Evolutionary conservation across 35 echinoderm and acorn worm genomes (phyloP), one percentile per base, ranked within the genome.

Genomic region (Anneissia japonica): DNA sequence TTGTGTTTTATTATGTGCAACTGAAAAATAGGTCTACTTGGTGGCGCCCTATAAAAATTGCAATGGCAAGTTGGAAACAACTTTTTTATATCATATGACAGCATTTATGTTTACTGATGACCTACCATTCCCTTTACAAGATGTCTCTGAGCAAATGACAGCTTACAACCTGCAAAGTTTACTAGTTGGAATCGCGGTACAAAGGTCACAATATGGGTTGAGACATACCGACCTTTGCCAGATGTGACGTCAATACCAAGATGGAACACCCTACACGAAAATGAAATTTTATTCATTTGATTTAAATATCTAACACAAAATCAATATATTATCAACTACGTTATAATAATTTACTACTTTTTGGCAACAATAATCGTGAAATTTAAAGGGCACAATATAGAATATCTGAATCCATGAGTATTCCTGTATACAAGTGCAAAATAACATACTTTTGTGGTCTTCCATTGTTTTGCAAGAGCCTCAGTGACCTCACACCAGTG

Each of bases 111-210:
- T 84, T 26, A 84, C 29, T 72, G 1, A 38, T 86, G n/a, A 30
- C 88, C 86, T 46, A 99, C 96, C 77, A 38, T 78, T 30, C 87
- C 78, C 26, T 74, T 39, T 13, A 87, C 87, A 32, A 99, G 84
- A 75, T 94, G 81, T 41, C 89, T 83, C 34, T 99, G 96, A 1
- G 96, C 91, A 81, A 94, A 94, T 0, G 92, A 92, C 30, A 99
- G 80, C 26, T 92, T 93, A 39, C 86, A 86, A 26, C 85, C 86
- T 4, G 92, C 86, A 21, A 86, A 73, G 81, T 99, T 99, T 28
- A 94, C 96, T 21, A 99, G 79, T 81, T 99, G 96, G 73, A 94
- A 99, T 10, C 96, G 92, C 64, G 96, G 96, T 35, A 99, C 96
- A 90, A 99, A 99, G 82, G 96, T 99, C 39, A 99, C 96, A 26